Percentiles rank a stretch among this genome's conserved stretches.
Conservation (phyloP, 92 coral and sea anemone genomes). For the Pocillopora grandis region DNA sequence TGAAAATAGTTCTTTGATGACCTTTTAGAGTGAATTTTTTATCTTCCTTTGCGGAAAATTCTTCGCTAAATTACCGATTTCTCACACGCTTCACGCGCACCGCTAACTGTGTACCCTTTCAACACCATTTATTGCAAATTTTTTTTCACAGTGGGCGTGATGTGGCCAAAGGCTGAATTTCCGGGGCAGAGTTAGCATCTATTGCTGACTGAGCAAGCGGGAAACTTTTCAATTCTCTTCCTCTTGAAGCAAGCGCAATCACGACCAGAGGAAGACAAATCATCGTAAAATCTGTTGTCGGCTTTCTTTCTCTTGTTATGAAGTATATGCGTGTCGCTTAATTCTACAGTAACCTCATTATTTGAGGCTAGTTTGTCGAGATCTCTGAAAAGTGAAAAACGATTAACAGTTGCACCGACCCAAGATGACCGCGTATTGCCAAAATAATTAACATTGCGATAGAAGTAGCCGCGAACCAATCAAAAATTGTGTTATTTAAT, state of each 20-base stretch:
- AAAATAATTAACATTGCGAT: constrained; percentile 83
- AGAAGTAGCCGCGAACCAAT: constrained; percentile 97
- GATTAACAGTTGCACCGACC: constrained; percentile 36
- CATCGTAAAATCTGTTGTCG: not conserved
- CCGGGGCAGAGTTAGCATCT: constrained; percentile 69
- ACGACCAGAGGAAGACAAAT: not conserved
- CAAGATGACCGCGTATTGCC: constrained; percentile 81
- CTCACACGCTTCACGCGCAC: constrained; percentile 1
- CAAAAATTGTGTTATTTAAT: constrained; percentile 52
- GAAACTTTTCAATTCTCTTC: constrained; percentile 35
- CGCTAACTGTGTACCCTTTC: constrained; percentile 33
- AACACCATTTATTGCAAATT: constrained; percentile 41
- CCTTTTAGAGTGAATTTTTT: constrained; percentile 21
- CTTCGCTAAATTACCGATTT: constrained; percentile 35
- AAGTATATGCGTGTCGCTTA: constrained; percentile 32
- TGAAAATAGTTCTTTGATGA: constrained; percentile 37
- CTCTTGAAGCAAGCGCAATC: not conserved
- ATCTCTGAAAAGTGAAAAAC: constrained; percentile 30
- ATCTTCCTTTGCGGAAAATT: constrained; percentile 54
- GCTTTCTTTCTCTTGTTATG: constrained; percentile 25
- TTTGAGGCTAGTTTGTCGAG: constrained; percentile 28
- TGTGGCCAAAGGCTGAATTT: constrained; percentile 63
- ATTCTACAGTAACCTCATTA: constrained; percentile 20
- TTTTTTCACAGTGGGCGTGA: constrained; percentile 75
- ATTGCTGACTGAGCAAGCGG: constrained; percentile 54